phyloP scores from a whole-genome alignment of 1,140 invertebrate species.

The Oedothorax gibbosus region DNA sequence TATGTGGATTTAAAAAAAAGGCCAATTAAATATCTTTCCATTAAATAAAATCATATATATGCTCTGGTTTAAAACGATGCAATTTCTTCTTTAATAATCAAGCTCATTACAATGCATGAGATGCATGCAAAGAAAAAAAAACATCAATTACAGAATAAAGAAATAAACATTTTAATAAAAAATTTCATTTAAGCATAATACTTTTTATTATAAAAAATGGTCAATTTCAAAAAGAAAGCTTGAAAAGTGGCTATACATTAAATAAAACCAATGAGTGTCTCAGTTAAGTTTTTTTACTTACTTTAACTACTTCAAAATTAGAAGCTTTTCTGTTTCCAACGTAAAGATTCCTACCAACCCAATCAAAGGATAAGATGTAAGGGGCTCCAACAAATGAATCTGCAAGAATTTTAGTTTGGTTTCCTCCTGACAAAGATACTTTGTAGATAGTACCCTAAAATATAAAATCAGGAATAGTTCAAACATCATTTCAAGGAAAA shows the following conservation, averaged over 20 bases:
- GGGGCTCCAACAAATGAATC: slow-evolving; percentile 89
- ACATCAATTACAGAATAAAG: too few species aligned
- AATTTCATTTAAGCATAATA: too few species aligned
- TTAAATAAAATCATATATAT: too few species aligned
- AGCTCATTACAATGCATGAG: too few species aligned
- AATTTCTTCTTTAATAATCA: too few species aligned
- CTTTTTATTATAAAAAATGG: too few species aligned
- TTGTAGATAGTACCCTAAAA: slow-evolving; percentile 85
- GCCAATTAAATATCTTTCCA: too few species aligned
- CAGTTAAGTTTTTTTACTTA: slow-evolving; percentile 21
- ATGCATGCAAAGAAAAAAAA: too few species aligned
- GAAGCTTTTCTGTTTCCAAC: slow-evolving; percentile 91
- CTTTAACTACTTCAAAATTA: slow-evolving; percentile 91
- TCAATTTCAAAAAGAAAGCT: too few species aligned
- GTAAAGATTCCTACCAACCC: slow-evolving; percentile 94
- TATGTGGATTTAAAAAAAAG: too few species aligned
- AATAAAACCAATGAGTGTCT: not conserved
- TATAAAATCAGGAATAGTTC: slow-evolving; percentile 56
- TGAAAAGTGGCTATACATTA: not conserved
- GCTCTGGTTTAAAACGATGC: too few species aligned
- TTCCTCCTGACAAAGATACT: slow-evolving; percentile 87
- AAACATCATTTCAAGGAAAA: not conserved
- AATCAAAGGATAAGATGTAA: slow-evolving; percentile 93
- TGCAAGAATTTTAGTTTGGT: slow-evolving; percentile 83
- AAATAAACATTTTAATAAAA: too few species aligned